phyloP scores from a whole-genome alignment of 2,888 invertebrate species.

The Sinodicranocentrus sp. region DNA sequence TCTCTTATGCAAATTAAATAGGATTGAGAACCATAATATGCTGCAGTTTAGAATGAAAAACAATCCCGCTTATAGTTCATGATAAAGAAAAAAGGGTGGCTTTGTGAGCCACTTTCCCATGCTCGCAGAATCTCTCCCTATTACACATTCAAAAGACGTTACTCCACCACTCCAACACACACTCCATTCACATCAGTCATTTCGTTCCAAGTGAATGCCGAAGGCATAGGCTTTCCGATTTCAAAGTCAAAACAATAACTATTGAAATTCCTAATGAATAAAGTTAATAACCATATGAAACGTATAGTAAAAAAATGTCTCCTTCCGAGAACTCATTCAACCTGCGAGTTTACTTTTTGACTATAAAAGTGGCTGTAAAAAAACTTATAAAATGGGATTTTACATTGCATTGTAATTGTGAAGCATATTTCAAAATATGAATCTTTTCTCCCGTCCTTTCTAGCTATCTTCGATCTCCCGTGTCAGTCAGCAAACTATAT shows the following conservation, averaged over 20 bases:
- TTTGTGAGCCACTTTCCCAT: slow-evolving; percentile 13
- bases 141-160: slow-evolving; percentile 46
- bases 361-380: too few species aligned
- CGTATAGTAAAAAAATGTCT: slow-evolving; percentile 1
- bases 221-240: background rate
- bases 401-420: too few species aligned
- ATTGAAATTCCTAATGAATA: slow-evolving; percentile 36
- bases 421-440: too few species aligned
- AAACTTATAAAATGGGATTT: too few species aligned
- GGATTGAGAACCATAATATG: slow-evolving; percentile 52
- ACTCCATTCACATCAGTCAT: slow-evolving; percentile 31
- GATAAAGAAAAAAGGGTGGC: background rate
- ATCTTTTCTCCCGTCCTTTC: too few species aligned
- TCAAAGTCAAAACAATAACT: slow-evolving; percentile 38
- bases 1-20: slow-evolving; percentile 58
- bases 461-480: too few species aligned
- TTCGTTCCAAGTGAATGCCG: slow-evolving; percentile 30
- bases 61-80: slow-evolving; percentile 36
- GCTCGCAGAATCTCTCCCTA: background rate
- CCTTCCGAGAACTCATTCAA: too few species aligned
- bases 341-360: too few species aligned
- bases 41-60: slow-evolving; percentile 42
- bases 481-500: too few species aligned
- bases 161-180: slow-evolving; percentile 1
- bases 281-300: slow-evolving; percentile 34